These are phyloP conservation scores for Panthera uncia DNA, from an alignment of 2,113 vertebrate genomes.

Conservation along the genomic window DNA sequence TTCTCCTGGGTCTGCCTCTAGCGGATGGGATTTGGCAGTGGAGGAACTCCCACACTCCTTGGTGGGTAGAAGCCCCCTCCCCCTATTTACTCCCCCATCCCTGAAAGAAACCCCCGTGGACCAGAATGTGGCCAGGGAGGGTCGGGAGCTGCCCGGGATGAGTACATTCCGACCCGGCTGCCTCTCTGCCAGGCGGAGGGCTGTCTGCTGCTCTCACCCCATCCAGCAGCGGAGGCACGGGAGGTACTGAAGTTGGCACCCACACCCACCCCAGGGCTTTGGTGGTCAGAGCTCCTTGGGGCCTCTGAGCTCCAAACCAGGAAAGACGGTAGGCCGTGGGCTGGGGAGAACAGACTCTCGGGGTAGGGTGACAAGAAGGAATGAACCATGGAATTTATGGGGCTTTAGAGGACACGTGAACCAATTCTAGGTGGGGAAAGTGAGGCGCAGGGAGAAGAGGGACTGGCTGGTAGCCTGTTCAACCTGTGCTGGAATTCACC, in stretches of 20 bases:
- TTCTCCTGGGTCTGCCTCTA: neutral
- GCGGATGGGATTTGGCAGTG: neutral
- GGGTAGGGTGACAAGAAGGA: neutral
- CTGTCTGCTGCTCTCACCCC: neutral
- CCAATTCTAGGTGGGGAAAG: neutral
- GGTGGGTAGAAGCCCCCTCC: neutral
- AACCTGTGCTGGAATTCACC: neutral
- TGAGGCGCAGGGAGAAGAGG: neutral
- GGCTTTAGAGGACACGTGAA: neutral
- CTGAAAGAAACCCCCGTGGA: neutral
- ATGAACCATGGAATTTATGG: neutral
- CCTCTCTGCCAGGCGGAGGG: neutral
- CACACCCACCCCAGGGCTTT: neutral
- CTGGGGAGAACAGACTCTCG: neutral
- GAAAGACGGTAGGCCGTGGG: neutral
- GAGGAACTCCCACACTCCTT: neutral
- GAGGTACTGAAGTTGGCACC: conserved; percentile 1
- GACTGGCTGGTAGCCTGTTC: neutral
- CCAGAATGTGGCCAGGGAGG: neutral
- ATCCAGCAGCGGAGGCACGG: neutral
- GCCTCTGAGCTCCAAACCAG: neutral
- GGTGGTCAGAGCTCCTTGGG: neutral
- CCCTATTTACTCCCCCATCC: neutral
- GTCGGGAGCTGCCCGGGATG: neutral
- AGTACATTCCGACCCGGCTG: neutral